Conservation (phyloP, 2,888 invertebrate species). For the Teinopalpus imperialis region DNA sequence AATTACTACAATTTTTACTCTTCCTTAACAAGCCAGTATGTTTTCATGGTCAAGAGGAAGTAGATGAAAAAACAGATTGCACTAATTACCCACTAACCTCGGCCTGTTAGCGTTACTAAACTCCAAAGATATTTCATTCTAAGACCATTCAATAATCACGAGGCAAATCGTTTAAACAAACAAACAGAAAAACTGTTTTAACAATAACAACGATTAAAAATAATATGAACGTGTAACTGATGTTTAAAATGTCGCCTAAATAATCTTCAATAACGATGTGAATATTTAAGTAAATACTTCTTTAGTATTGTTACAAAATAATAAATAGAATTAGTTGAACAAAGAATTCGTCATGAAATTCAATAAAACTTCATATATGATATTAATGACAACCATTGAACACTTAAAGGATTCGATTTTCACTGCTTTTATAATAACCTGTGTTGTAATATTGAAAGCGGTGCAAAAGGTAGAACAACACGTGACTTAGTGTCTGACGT, state of each 20-base stretch:
- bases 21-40: slow-evolving; percentile 1
- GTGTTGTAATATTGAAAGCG: slow-evolving; percentile 30
- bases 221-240: neutral
- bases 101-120: neutral
- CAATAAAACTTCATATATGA: too few species aligned
- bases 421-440: slow-evolving; percentile 16
- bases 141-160: neutral
- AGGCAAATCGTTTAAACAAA: neutral
- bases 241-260: neutral
- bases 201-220: slow-evolving; percentile 6
- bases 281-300: too few species aligned
- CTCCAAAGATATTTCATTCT: neutral
- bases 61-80: slow-evolving; percentile 21
- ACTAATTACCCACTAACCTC: slow-evolving; percentile 25
- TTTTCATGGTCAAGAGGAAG: slow-evolving; percentile 29
- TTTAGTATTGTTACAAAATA: too few species aligned
- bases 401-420: slow-evolving; percentile 24
- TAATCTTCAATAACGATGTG: too few species aligned
- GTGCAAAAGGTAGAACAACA: slow-evolving; percentile 49
- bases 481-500: slow-evolving; percentile 55
- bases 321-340: too few species aligned
- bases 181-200: neutral
- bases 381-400: slow-evolving; percentile 3
- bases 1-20: slow-evolving; percentile 5
- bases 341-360: too few species aligned